These are phyloP conservation scores for Macrosteles quadrilineatus DNA, from an alignment of 1,140 invertebrate genomes.

Conservation along the genomic window DNA sequence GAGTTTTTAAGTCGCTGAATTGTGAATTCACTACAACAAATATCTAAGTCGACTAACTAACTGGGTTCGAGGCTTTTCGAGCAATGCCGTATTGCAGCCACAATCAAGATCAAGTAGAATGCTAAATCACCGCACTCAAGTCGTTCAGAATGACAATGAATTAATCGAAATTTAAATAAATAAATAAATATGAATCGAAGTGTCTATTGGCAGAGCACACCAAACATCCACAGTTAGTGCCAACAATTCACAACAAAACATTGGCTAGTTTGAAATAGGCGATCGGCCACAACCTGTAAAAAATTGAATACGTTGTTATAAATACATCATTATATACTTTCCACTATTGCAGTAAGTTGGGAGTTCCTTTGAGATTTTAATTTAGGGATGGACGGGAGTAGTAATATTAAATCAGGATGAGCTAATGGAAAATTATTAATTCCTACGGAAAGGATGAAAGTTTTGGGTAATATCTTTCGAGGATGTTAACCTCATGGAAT, in stretches of 20 bases:
- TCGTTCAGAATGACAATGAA: constrained; percentile 13
- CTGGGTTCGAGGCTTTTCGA: constrained; percentile 1
- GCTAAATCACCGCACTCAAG: constrained; percentile 13
- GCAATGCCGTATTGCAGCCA: constrained; percentile 19
- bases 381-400: too few relatives aligned
- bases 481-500: too few relatives aligned
- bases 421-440: too few relatives aligned
- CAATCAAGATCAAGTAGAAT: constrained; percentile 6
- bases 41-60: constrained; percentile 2
- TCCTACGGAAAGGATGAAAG: too few relatives aligned
- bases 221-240: constrained; percentile 21
- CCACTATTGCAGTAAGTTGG: too few relatives aligned
- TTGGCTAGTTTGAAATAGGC: constrained; percentile 8
- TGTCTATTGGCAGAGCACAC: constrained; percentile 25
- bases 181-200: constrained; percentile 23
- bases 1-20: constrained; percentile 18
- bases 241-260: constrained; percentile 18
- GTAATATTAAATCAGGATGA: too few relatives aligned
- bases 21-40: background rate
- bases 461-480: too few relatives aligned
- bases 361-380: too few relatives aligned
- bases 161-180: constrained; percentile 22
- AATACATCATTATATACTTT: too few relatives aligned
- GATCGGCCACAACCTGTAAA: background rate
- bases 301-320: background rate